phyloP scores from a whole-genome alignment of 2,888 invertebrate species.

The Junonia oenone region DNA sequence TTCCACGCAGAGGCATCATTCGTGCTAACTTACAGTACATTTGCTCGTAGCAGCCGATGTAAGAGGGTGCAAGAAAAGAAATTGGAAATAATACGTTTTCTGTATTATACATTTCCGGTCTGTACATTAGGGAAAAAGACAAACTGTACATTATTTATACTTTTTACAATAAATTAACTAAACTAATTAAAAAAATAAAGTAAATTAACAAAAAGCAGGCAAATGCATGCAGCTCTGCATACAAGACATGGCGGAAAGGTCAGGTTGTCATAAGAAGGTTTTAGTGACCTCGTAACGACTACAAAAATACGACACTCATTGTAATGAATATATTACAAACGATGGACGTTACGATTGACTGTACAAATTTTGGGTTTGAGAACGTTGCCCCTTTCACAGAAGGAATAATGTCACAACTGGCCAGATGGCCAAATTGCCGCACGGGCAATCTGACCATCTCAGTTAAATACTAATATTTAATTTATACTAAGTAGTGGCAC shows the following conservation, averaged over 20 bases:
- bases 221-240: conserved; percentile 83
- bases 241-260: conserved; percentile 83
- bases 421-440: conserved; percentile 75
- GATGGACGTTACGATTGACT: conserved; percentile 76
- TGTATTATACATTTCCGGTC: conserved; percentile 74
- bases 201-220: conserved; percentile 85
- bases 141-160: conserved; percentile 77
- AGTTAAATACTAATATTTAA: conserved; percentile 61
- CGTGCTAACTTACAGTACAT: conserved; percentile 77
- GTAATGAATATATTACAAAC: conserved; percentile 79
- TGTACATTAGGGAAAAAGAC: conserved; percentile 74
- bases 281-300: conserved; percentile 77
- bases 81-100: conserved; percentile 82
- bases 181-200: conserved; percentile 78
- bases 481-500: conserved; percentile 61
- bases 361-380: conserved; percentile 76
- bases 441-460: conserved; percentile 66
- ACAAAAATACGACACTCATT: conserved; percentile 86
- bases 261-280: conserved; percentile 83
- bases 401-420: conserved; percentile 91
- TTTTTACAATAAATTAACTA: conserved; percentile 76
- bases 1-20: conserved; percentile 52
- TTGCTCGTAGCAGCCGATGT: conserved; percentile 84
- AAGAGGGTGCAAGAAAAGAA: conserved; percentile 84
- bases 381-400: conserved; percentile 93